Conservation (phyloP, 92 coral and sea anemone species). For the Epizoanthus fatuus region DNA sequence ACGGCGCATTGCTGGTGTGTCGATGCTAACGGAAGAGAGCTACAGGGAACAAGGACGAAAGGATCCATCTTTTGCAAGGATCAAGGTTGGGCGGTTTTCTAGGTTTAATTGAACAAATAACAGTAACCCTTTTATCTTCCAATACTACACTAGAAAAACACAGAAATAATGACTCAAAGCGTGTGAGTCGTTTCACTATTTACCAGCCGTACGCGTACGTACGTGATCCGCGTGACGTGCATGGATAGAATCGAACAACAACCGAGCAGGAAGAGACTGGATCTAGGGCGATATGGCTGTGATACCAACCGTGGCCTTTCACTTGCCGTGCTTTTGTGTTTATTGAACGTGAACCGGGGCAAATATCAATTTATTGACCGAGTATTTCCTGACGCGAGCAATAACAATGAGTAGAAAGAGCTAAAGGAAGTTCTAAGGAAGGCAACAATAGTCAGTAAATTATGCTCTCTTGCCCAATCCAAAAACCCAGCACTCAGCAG, state of each 20-base stretch:
- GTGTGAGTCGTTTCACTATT: no score
- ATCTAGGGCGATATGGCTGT: background rate
- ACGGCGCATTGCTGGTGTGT: constrained; percentile 37
- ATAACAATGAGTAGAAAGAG: background rate
- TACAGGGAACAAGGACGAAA: constrained; percentile 14
- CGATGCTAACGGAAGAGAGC: constrained; percentile 23
- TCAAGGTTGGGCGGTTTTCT: constrained; percentile 15
- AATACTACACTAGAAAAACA: no score
- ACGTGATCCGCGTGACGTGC: no score
- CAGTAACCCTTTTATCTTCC: background rate
- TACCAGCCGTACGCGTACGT: no score
- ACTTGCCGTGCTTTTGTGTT: no score
- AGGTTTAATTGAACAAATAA: no score
- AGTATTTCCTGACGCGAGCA: constrained; percentile 18
- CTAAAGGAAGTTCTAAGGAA: background rate
- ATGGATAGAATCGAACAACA: no score
- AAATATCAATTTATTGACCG: background rate
- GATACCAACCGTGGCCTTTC: background rate
- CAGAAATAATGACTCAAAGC: no score
- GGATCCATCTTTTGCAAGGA: constrained; percentile 31
- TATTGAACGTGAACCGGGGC: background rate
- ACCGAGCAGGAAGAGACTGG: no score
- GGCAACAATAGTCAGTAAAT: background rate
- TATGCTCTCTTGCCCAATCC: background rate
- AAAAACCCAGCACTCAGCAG: background rate